A percentile compares a stretch with the other conserved stretches of the same genome.
Evolutionary conservation across 1,140 invertebrate genomes (phyloP).

Genomic region (Drosophila lini): DNA sequence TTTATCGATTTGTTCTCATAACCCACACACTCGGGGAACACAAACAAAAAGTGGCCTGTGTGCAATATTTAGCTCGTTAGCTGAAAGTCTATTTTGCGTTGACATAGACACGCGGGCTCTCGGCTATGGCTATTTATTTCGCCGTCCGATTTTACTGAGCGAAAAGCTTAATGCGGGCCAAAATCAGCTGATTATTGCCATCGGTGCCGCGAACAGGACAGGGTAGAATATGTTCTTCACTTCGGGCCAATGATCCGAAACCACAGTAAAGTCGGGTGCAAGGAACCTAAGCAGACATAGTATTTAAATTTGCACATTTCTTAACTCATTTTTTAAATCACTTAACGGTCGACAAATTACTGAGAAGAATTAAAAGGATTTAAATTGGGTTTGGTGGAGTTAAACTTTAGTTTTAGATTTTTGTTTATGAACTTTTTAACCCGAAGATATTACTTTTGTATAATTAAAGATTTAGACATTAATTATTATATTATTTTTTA

Average conservation of each 20-base stretch:
- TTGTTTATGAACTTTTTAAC: background rate
- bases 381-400: background rate
- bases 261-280: slow-evolving; percentile 23
- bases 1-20: slow-evolving; percentile 42
- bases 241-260: slow-evolving; percentile 47
- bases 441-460: no score
- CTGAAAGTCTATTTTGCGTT: slow-evolving; percentile 55
- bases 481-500: no score
- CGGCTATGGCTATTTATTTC: slow-evolving; percentile 49
- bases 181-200: slow-evolving; percentile 34
- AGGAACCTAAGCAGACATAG: background rate
- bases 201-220: slow-evolving; percentile 1
- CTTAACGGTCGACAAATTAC: background rate
- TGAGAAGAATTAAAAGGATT: background rate
- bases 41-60: slow-evolving; percentile 42
- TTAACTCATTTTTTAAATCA: background rate
- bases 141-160: slow-evolving; percentile 45
- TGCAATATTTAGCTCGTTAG: slow-evolving; percentile 55
- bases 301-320: background rate
- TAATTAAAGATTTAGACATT: no score
- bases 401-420: background rate
- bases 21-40: slow-evolving; percentile 12
- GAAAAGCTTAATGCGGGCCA: slow-evolving; percentile 40
- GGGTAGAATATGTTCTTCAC: slow-evolving; percentile 26
- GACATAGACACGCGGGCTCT: slow-evolving; percentile 51